Evolutionary conservation across 2,797 vertebrate genomes (phyloP).

Genomic region (Eulemur albifrons): DNA sequence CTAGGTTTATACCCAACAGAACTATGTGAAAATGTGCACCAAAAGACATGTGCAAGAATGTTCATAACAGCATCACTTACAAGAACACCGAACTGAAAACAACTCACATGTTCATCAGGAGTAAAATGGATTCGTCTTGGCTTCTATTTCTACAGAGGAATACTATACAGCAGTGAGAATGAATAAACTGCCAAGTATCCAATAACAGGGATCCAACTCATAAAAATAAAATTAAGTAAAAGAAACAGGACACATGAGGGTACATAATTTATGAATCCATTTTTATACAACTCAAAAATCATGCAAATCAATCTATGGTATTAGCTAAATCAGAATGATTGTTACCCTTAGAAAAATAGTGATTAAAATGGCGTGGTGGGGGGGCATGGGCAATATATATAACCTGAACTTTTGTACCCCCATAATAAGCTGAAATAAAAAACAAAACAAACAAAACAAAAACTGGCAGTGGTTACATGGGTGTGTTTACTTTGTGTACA

Average conservation of each 20-base stretch:
- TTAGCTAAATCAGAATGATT: background rate
- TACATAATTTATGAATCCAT: background rate
- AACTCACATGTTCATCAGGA: background rate
- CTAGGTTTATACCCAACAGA: background rate
- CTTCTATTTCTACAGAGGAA: background rate
- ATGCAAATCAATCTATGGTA: background rate
- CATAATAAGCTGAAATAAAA: too few species aligned
- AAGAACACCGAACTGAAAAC: background rate
- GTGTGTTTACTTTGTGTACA: background rate
- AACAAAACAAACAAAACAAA: too few species aligned
- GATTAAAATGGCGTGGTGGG: background rate
- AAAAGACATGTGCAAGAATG: background rate
- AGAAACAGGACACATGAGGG: background rate
- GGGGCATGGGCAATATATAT: too few species aligned
- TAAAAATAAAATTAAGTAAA: constrained; percentile 7
- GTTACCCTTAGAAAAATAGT: background rate
- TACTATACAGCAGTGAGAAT: background rate
- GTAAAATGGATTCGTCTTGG: background rate
- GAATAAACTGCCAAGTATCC: background rate
- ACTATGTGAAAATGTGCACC: background rate
- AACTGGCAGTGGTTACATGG: background rate
- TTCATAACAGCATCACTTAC: background rate
- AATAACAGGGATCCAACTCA: background rate
- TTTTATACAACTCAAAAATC: background rate
- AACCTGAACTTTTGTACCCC: too few species aligned